These are phyloP conservation scores for Volucella inanis DNA, from an alignment of 2,888 invertebrate genomes.

Conservation along the genomic window DNA sequence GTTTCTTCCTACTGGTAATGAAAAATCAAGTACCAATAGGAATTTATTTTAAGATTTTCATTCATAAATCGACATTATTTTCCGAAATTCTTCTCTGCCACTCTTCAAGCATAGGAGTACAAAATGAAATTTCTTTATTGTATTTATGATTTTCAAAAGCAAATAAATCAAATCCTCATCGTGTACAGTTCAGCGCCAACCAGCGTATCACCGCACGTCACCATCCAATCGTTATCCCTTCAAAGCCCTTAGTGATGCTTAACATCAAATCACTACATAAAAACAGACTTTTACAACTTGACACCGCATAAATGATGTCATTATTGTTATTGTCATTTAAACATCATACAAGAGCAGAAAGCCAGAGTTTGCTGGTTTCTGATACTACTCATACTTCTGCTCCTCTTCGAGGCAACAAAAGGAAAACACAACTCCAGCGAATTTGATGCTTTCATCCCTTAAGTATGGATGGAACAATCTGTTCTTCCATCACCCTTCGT, in stretches of 20 bases:
- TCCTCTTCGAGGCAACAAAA: neutral
- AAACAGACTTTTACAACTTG: conserved; percentile 74
- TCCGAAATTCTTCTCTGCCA: too few relatives aligned
- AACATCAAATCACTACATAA: conserved; percentile 72
- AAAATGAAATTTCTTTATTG: conserved; percentile 28
- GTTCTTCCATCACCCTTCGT: conserved; percentile 23
- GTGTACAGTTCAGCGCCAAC: neutral
- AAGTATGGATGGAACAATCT: conserved; percentile 49
- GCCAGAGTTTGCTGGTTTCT: too few relatives aligned
- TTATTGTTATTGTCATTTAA: conserved; percentile 75
- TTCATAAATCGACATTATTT: too few relatives aligned
- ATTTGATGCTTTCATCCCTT: conserved; percentile 71
- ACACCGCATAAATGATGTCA: conserved; percentile 75
- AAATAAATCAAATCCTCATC: conserved; percentile 63
- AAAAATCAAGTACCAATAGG: too few relatives aligned
- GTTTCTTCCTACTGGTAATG: too few relatives aligned
- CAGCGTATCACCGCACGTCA: conserved; percentile 1
- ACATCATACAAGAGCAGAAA: conserved; percentile 36
- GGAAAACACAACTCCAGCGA: conserved; percentile 37
- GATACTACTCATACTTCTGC: too few relatives aligned
- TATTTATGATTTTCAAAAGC: conserved; percentile 43
- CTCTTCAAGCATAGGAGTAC: too few relatives aligned
- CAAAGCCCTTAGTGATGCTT: conserved; percentile 50
- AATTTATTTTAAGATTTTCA: too few relatives aligned
- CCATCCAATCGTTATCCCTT: conserved; percentile 38